Conservation (phyloP, 1,140 invertebrate genomes). For the Pseudomyrmex dendroicus region DNA sequence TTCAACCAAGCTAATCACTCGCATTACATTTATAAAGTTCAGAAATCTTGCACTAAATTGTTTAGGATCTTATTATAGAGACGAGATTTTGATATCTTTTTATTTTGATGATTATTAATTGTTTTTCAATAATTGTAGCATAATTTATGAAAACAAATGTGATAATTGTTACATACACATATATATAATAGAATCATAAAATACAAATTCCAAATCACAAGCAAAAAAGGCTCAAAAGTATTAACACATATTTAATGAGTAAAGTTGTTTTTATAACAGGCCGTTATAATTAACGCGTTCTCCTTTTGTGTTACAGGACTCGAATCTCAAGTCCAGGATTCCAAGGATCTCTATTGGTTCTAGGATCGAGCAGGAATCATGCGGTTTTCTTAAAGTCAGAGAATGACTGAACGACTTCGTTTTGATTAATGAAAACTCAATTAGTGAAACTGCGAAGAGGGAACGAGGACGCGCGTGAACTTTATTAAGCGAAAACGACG, state of each 20-base stretch:
- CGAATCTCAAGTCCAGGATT: conserved; percentile 80
- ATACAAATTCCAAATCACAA: not conserved
- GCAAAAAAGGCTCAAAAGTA: not conserved
- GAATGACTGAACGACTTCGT: conserved; percentile 26
- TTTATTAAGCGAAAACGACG: conserved; percentile 66
- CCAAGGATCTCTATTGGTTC: conserved; percentile 81
- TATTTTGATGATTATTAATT: too few relatives aligned
- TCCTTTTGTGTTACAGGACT: conserved; percentile 75
- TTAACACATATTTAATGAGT: not conserved
- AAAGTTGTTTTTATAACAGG: not conserved
- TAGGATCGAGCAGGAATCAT: conserved; percentile 69
- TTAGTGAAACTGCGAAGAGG: not conserved
- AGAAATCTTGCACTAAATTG: not conserved
- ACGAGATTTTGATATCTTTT: too few relatives aligned
- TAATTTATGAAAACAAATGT: not conserved
- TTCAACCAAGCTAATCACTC: conserved; percentile 43
- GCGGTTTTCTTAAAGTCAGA: conserved; percentile 39
- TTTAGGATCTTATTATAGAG: not conserved
- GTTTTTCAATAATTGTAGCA: too few relatives aligned
- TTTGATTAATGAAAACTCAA: conserved; percentile 41
- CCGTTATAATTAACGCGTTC: not conserved
- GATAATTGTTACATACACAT: not conserved
- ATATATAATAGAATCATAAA: not conserved
- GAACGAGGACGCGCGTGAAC: conserved; percentile 30
- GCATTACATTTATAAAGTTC: conserved; percentile 8